These are phyloP conservation scores for Montipora foliosa DNA, from an alignment of 64 coral and sea anemone species.

Conservation along the genomic window DNA sequence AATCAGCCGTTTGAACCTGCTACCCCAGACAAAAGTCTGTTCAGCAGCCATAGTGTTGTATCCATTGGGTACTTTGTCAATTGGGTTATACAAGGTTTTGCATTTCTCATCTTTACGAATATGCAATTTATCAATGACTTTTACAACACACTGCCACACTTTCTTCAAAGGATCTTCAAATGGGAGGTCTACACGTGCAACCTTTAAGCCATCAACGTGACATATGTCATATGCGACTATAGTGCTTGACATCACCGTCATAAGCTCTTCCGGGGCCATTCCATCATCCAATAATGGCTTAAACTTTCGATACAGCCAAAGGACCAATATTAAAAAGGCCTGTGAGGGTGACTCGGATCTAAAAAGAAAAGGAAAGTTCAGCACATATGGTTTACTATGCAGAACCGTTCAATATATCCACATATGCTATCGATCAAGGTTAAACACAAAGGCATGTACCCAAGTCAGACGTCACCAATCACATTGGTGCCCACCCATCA, in stretches of 20 bases:
- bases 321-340: neutral
- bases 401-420: neutral
- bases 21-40: constrained; percentile 8
- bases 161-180: too few species aligned
- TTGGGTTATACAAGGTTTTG: too few species aligned
- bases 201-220: constrained; percentile 8
- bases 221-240: constrained; percentile 40
- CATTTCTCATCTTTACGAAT: too few species aligned
- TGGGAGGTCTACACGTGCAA: neutral
- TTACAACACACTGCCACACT: too few species aligned
- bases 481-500: too few species aligned
- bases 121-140: too few species aligned
- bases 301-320: constrained; percentile 10
- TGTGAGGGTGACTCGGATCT: constrained; percentile 47
- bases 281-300: neutral
- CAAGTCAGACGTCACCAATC: too few species aligned
- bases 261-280: neutral
- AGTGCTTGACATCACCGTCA: neutral
- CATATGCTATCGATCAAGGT: neutral
- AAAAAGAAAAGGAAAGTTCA: neutral
- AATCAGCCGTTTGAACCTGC: neutral
- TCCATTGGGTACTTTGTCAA: too few species aligned
- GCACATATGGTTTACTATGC: neutral
- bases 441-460: too few species aligned
- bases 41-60: too few species aligned